These are phyloP conservation scores for Lontra canadensis DNA, from an alignment of 2,113 vertebrate species.

Conservation along the genomic window DNA sequence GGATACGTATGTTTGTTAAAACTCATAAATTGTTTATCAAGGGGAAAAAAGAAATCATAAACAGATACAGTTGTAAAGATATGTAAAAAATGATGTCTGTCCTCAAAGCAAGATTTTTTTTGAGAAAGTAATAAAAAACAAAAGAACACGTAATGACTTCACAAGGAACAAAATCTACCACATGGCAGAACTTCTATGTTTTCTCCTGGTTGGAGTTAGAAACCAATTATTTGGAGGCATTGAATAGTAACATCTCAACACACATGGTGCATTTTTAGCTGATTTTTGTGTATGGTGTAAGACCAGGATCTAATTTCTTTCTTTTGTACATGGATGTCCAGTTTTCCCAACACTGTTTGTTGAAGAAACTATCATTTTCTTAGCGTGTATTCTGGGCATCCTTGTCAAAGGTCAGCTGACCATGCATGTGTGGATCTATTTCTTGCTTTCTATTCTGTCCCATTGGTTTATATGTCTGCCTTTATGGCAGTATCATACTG, in stretches of 20 bases:
- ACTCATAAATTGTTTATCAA: neutral
- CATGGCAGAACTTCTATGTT: neutral
- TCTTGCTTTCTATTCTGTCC: neutral
- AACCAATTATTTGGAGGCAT: neutral
- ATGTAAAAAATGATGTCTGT: neutral
- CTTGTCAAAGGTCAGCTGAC: neutral
- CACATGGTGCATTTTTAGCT: neutral
- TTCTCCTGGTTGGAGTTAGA: neutral
- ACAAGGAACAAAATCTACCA: neutral
- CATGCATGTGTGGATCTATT: neutral
- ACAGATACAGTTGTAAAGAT: neutral
- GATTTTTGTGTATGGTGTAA: neutral
- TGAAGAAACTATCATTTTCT: neutral
- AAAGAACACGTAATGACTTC: neutral
- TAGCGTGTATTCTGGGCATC: neutral
- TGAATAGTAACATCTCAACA: neutral
- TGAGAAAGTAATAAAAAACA: neutral
- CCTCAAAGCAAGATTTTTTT: neutral
- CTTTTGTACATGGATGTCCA: neutral
- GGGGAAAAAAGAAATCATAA: neutral
- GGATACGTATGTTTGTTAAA: neutral
- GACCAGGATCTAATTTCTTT: neutral
- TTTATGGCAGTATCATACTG: neutral
- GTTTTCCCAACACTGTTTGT: neutral
- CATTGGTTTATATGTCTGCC: neutral